A percentile compares a stretch with the other conserved stretches of the same genome.
These are phyloP conservation scores for Molothrus aeneus DNA, from an alignment of 2,797 vertebrate species.

Conservation along the genomic window DNA sequence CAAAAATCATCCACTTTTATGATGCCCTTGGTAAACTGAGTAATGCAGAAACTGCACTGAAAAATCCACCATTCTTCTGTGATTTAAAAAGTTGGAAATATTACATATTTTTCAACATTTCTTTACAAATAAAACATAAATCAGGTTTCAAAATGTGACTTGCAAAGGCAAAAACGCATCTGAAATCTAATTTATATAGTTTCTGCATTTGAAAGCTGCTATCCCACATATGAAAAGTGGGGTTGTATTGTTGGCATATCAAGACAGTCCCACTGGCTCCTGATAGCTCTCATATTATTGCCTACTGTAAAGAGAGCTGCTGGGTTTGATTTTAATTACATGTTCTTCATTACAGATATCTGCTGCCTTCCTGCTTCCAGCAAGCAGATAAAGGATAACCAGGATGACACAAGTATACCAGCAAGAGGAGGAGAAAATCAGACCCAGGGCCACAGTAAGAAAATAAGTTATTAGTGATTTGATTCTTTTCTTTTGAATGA, in stretches of 20 bases:
- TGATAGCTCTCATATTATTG: neutral
- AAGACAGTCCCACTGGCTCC: neutral
- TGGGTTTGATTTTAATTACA: neutral
- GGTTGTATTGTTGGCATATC: neutral
- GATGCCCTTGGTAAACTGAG: neutral
- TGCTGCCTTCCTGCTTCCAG: neutral
- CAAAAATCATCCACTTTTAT: neutral
- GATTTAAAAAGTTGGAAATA: neutral
- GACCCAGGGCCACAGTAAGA: neutral
- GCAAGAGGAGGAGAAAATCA: neutral
- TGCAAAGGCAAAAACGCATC: neutral
- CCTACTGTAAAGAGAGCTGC: neutral
- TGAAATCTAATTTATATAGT: neutral
- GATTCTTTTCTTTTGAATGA: neutral
- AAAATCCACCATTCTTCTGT: neutral
- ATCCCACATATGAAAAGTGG: neutral
- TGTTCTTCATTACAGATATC: neutral
- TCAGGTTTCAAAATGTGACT: neutral
- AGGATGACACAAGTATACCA: neutral
- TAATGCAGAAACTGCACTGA: neutral
- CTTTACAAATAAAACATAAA: neutral
- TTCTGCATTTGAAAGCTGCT: neutral
- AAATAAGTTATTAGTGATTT: neutral
- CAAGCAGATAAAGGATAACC: neutral
- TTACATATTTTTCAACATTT: neutral